These are phyloP conservation scores for Empidonax alnorum DNA, from an alignment of 2,113 vertebrate genomes.

Conservation along the genomic window DNA sequence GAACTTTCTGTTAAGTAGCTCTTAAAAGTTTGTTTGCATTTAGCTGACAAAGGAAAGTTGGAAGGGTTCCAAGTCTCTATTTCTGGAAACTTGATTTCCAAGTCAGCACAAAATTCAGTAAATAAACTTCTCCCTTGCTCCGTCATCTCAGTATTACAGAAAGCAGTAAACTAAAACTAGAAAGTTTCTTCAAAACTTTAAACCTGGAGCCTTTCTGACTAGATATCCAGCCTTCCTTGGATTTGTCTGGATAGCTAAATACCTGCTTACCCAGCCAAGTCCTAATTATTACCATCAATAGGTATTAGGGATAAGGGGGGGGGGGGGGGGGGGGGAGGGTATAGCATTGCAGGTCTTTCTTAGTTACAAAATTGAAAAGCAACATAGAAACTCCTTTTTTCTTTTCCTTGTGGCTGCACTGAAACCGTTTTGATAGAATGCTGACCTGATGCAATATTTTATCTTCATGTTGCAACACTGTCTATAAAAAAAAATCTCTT, in stretches of 20 bases:
- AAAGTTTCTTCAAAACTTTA: not conserved
- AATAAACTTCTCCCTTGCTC: not conserved
- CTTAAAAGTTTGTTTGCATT: not conserved
- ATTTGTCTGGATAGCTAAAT: not conserved
- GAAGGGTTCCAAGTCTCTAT: not conserved
- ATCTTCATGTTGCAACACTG: not conserved
- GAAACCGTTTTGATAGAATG: not conserved
- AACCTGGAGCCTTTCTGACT: not conserved
- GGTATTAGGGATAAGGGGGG: not conserved
- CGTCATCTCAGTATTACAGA: not conserved
- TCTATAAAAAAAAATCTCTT: not conserved
- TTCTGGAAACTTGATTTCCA: constrained; percentile 3
- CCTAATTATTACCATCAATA: not conserved
- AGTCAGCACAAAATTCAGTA: constrained; percentile 8
- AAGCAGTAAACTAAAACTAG: not conserved
- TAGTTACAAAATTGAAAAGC: not conserved
- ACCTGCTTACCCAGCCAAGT: not conserved
- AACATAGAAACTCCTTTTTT: not conserved
- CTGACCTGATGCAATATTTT: not conserved
- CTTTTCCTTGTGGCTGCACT: not conserved
- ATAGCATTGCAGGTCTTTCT: not conserved
- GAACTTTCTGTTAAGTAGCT: not conserved
- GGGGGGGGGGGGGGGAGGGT: too few species aligned
- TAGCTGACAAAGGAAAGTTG: not conserved
- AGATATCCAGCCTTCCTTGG: not conserved